phyloP scores from a whole-genome alignment of 2,888 invertebrate species.

The Altica lythri region DNA sequence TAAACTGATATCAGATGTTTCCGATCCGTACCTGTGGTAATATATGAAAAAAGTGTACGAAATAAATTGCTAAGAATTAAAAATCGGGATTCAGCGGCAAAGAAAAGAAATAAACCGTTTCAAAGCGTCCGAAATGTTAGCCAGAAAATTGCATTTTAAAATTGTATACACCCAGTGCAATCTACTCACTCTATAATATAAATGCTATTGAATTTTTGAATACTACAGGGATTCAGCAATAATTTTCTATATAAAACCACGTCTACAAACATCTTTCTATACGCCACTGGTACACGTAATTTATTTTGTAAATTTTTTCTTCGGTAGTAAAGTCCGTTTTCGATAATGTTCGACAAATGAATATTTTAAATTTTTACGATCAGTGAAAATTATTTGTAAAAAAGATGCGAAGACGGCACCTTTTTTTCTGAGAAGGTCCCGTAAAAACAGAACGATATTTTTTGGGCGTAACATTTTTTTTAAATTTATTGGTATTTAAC shows the following conservation, averaged over 20 bases:
- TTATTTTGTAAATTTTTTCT: neutral
- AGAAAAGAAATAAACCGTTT: conserved; percentile 31
- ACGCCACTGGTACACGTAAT: neutral
- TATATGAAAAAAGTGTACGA: conserved; percentile 18
- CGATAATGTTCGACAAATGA: conserved; percentile 20
- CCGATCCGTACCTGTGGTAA: no score
- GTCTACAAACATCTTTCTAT: no score
- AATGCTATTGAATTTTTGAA: conserved; percentile 19
- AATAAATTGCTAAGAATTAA: conserved; percentile 32
- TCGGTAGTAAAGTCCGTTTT: no score
- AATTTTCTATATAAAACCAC: no score
- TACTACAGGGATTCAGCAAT: conserved; percentile 8
- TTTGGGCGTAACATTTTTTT: no score
- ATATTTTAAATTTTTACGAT: conserved; percentile 15
- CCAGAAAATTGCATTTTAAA: conserved; percentile 39
- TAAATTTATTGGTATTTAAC: no score
- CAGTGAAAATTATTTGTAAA: conserved; percentile 1
- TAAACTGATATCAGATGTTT: no score
- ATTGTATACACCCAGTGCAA: conserved; percentile 33
- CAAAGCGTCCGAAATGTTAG: conserved; percentile 37
- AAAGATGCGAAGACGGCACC: neutral
- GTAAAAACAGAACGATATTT: no score
- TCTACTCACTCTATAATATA: conserved; percentile 27
- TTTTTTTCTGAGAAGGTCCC: neutral
- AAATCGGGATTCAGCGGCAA: conserved; percentile 25